These are phyloP conservation scores for Xenotilapia caudafasciata DNA, from an alignment of 2,113 vertebrate species.

Conservation along the genomic window DNA sequence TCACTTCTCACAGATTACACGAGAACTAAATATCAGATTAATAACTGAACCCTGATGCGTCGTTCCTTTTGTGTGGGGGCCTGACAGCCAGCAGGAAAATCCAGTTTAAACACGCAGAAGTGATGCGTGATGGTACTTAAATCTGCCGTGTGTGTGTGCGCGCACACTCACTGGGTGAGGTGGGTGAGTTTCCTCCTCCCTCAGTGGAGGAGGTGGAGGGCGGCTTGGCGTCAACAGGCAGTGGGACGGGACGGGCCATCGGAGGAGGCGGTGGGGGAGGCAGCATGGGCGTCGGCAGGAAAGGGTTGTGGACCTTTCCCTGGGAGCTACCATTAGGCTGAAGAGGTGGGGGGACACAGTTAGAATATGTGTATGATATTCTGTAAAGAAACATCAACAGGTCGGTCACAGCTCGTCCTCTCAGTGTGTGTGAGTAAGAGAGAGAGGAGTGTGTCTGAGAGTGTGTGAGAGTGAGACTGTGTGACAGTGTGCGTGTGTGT, in stretches of 20 bases:
- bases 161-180: slow-evolving; percentile 91
- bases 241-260: slow-evolving; percentile 96
- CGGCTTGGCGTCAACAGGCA: slow-evolving; percentile 97
- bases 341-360: not conserved
- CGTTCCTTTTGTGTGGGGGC: not conserved
- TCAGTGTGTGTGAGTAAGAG: not conserved
- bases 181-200: slow-evolving; percentile 91
- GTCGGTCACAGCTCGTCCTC: not conserved
- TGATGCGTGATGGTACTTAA: not conserved
- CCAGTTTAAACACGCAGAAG: not conserved
- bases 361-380: not conserved
- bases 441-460: not conserved
- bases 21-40: not conserved
- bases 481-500: not conserved
- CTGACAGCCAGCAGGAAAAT: not conserved
- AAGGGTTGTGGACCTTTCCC: slow-evolving; percentile 99
- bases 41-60: not conserved
- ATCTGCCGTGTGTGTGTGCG: not conserved
- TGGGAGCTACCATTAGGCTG: slow-evolving; percentile 98
- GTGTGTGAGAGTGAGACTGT: not conserved
- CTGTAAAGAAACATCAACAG: slow-evolving; percentile 8
- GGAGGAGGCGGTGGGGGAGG: slow-evolving; percentile 95
- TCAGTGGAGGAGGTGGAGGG: slow-evolving; percentile 89
- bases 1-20: not conserved
- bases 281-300: slow-evolving; percentile 98